Conservation (phyloP, 2,888 invertebrate species). For the Endotricha flammealis region DNA sequence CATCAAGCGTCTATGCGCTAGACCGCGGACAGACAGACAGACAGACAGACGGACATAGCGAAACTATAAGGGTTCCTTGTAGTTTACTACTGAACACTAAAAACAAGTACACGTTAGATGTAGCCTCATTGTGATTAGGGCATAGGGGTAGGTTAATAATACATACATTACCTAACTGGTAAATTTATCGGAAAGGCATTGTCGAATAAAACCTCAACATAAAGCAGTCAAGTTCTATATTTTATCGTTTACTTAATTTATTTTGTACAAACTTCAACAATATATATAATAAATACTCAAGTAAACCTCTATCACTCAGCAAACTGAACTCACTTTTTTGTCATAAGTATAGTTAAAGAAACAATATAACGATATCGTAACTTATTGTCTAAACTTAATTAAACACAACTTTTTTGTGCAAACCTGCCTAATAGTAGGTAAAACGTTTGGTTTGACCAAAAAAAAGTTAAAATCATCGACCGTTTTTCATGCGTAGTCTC, state of each 20-base stretch:
- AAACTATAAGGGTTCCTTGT: too few relatives aligned
- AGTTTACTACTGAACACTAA: too few relatives aligned
- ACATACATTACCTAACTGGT: too few relatives aligned
- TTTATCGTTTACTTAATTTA: constrained; percentile 80
- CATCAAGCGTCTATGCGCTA: too few relatives aligned
- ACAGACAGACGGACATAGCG: too few relatives aligned
- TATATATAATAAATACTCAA: constrained; percentile 79
- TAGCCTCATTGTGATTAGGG: too few relatives aligned
- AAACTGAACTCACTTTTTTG: constrained; percentile 79
- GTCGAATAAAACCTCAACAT: constrained; percentile 49
- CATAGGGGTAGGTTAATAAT: too few relatives aligned
- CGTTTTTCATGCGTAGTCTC: constrained; percentile 11
- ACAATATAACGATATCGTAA: constrained; percentile 74
- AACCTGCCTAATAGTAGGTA: constrained; percentile 76
- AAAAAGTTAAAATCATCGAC: constrained; percentile 35
- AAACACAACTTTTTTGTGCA: constrained; percentile 79
- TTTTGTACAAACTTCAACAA: constrained; percentile 81
- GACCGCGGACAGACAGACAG: too few relatives aligned
- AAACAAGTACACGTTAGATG: too few relatives aligned
- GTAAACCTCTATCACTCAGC: constrained; percentile 78
- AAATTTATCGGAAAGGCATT: constrained; percentile 10
- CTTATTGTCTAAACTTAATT: constrained; percentile 79
- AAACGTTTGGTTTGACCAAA: constrained; percentile 74
- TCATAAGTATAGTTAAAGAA: constrained; percentile 73
- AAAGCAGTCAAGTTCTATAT: constrained; percentile 80